These are phyloP conservation scores for Ceyx margarethae DNA, from an alignment of 2,113 vertebrate genomes.

Conservation along the genomic window DNA sequence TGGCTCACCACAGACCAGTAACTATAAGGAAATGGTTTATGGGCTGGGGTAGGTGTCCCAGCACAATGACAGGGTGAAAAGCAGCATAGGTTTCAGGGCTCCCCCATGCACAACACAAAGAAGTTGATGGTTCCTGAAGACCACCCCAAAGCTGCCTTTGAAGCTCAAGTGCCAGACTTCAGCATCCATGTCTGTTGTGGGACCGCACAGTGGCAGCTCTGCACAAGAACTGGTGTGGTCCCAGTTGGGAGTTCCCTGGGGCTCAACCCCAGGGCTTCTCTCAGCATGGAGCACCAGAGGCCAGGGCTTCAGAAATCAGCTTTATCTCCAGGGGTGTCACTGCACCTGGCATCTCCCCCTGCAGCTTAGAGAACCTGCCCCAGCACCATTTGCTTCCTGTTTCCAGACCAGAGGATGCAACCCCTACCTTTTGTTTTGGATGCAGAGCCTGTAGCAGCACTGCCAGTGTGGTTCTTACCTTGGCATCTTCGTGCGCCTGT, in stretches of 20 bases:
- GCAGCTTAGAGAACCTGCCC: not conserved
- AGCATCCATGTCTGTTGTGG: not conserved
- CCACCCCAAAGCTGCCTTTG: not conserved
- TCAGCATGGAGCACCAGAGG: not conserved
- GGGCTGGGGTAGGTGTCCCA: not conserved
- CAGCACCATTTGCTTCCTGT: not conserved
- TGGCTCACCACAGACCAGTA: not conserved
- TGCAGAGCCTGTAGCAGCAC: not conserved
- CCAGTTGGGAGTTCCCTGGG: rapidly evolving
- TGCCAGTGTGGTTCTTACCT: conserved; percentile 72
- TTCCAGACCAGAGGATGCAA: not conserved
- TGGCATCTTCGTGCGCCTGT: conserved; percentile 83
- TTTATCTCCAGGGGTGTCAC: not conserved
- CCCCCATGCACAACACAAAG: not conserved
- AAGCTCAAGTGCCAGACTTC: not conserved
- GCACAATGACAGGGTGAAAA: not conserved
- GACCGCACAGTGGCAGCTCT: not conserved
- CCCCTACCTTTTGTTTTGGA: not conserved
- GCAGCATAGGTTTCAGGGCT: not conserved
- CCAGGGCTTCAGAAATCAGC: not conserved
- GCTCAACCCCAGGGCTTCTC: not conserved
- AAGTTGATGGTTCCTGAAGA: not conserved
- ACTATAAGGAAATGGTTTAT: not conserved
- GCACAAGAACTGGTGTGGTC: not conserved
- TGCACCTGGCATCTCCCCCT: not conserved